Conservation (phyloP, 2,888 invertebrate species). For the Didymodactylos carnosus region DNA sequence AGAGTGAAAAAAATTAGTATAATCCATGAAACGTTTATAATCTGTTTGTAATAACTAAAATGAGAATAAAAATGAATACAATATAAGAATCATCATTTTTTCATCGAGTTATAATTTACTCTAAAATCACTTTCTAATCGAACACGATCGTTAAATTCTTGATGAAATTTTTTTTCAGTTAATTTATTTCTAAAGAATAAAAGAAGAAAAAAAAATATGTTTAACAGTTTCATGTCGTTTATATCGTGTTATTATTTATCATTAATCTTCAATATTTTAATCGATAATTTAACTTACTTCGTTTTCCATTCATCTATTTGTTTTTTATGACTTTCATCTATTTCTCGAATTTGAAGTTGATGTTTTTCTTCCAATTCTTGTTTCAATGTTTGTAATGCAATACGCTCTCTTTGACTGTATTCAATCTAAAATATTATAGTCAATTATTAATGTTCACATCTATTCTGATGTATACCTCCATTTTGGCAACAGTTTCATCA, state of each 20-base stretch:
- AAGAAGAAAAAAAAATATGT: too few species aligned
- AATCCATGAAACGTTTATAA: slow-evolving; percentile 30
- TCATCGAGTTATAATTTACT: background rate
- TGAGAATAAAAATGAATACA: background rate
- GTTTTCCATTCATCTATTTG: background rate
- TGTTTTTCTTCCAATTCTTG: slow-evolving; percentile 23
- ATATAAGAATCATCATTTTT: background rate
- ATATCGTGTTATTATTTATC: too few species aligned
- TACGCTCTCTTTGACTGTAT: background rate
- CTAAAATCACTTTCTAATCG: slow-evolving; percentile 10
- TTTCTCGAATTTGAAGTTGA: background rate
- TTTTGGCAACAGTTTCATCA: background rate
- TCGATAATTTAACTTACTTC: slow-evolving; percentile 18
- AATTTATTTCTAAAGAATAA: background rate
- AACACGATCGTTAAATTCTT: background rate
- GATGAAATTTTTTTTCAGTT: slow-evolving; percentile 2
- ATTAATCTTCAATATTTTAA: slow-evolving; percentile 20
- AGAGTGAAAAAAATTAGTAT: slow-evolving; percentile 30
- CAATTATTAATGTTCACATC: background rate
- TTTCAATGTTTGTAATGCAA: slow-evolving; percentile 20
- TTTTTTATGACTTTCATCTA: background rate
- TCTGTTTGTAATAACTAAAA: slow-evolving; percentile 28
- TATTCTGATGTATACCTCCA: background rate
- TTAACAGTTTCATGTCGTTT: too few species aligned
- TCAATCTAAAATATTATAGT: background rate